Conservation (phyloP, 2,797 vertebrate genomes). For the Holocentrus rufus region DNA sequence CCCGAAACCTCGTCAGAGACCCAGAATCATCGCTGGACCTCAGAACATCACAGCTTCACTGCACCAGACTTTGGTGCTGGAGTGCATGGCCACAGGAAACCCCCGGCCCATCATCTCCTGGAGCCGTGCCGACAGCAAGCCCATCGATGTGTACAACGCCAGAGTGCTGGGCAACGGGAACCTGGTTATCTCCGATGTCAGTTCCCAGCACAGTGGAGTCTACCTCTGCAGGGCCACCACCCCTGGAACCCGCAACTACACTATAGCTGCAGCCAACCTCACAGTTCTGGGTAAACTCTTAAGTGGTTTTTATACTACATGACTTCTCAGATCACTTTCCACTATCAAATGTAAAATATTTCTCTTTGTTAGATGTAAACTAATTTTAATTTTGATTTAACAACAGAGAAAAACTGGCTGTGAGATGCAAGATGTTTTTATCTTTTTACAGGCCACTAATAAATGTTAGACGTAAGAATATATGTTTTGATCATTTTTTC, state of each 20-base stretch:
- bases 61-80: conserved; percentile 90
- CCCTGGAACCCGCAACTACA: conserved; percentile 95
- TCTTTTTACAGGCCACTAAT: neutral
- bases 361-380: neutral
- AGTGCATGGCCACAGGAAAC: conserved; percentile 93
- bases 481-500: conserved; percentile 15
- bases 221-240: conserved; percentile 94
- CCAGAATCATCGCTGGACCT: conserved; percentile 91
- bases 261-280: conserved; percentile 88
- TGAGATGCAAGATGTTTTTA: neutral
- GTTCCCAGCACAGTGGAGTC: conserved; percentile 87
- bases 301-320: neutral
- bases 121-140: conserved; percentile 93
- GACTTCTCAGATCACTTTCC: neutral
- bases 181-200: conserved; percentile 89
- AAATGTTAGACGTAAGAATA: no score
- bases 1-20: conserved; percentile 83
- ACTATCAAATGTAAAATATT: no score
- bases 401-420: neutral
- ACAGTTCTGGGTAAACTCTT: conserved; percentile 87
- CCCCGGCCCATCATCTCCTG: conserved; percentile 96
- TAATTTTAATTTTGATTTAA: no score
- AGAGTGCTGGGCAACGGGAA: conserved; percentile 95
- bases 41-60: conserved; percentile 89
- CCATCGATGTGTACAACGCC: conserved; percentile 96